These are phyloP conservation scores for Campylomormyrus tamandua DNA, from an alignment of 2,113 vertebrate species.

Conservation along the genomic window DNA sequence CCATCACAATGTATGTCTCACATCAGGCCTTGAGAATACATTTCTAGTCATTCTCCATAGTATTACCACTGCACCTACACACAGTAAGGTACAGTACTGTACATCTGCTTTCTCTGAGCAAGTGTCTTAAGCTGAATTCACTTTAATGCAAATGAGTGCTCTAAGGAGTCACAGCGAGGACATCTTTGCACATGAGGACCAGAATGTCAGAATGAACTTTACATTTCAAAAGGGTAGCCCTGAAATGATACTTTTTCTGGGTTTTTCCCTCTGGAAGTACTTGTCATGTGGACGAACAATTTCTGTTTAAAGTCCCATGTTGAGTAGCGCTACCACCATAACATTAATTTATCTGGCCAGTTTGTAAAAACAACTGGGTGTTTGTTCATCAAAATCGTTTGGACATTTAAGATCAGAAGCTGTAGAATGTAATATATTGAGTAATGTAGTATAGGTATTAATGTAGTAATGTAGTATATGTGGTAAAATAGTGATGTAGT, in stretches of 20 bases:
- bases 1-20: background rate
- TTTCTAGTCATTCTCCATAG: background rate
- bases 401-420: background rate
- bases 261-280: background rate
- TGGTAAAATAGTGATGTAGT: background rate
- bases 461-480: background rate
- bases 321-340: background rate
- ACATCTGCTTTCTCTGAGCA: background rate
- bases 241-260: background rate
- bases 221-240: background rate
- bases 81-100: background rate
- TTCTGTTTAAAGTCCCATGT: background rate
- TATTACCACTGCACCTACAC: background rate
- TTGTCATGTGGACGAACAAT: background rate
- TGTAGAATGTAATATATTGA: background rate
- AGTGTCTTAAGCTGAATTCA: background rate
- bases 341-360: background rate
- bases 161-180: background rate
- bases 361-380: background rate
- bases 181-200: background rate
- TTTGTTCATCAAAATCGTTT: background rate
- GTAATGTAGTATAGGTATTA: background rate
- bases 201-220: slow-evolving; percentile 2
- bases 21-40: background rate
- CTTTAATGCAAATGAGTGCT: background rate